Evolutionary conservation across 2,888 invertebrate genomes (phyloP).

Genomic region (Athetis lepigone): DNA sequence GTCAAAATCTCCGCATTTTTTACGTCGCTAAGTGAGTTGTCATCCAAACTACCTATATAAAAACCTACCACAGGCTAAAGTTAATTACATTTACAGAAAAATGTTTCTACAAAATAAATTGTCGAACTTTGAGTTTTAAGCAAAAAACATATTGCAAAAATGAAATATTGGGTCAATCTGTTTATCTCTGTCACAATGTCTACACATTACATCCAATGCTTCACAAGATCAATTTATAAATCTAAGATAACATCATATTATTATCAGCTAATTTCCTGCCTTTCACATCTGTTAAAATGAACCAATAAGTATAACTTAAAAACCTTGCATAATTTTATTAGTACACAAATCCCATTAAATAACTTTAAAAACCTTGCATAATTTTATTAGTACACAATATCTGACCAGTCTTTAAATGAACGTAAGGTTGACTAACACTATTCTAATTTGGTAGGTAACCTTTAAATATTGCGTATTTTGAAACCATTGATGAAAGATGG

Average conservation of each 20-base stretch:
- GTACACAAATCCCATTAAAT: no score
- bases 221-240: conserved; percentile 26
- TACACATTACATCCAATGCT: neutral
- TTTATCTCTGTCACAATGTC: neutral
- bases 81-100: no score
- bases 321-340: conserved; percentile 15
- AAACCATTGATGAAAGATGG: conserved; percentile 44
- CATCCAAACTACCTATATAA: no score
- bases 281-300: conserved; percentile 29
- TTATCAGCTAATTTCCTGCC: conserved; percentile 23
- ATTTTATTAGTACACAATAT: conserved; percentile 9
- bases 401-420: conserved; percentile 5
- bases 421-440: conserved; percentile 32
- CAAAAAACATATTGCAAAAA: no score
- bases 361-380: conserved; percentile 11
- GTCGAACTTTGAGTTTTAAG: no score
- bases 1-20: no score
- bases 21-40: no score
- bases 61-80: no score
- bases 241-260: conserved; percentile 13
- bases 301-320: conserved; percentile 1
- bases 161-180: no score
- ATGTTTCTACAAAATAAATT: no score
- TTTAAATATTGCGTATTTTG: conserved; percentile 34
- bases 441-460: conserved; percentile 17